Base-by-base conservation (phyloP, 2,888 invertebrate species). In the Mimas tiliae region DNA sequence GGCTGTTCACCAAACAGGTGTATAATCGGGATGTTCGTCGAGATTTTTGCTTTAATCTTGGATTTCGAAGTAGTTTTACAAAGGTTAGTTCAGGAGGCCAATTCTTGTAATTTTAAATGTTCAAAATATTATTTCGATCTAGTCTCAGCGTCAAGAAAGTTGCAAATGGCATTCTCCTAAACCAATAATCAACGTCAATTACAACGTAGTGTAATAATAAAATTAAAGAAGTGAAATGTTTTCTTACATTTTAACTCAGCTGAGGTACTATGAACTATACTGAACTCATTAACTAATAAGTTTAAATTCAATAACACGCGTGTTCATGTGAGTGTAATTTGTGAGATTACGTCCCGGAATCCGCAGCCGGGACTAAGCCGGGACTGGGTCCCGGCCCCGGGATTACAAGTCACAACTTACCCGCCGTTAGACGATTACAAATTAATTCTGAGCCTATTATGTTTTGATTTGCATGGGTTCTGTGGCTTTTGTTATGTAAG, bases 251-350 rank as follows among this genome's bases (percentile, higher is more conserved):
- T 27, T 27, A 27, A 3, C 27, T 27, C 27, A 27, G 27, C 4
- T 3, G 4, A 27, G 27, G 27, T 3, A 27, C 4, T 3, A 3
- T 27, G 4, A 3, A 1, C 27, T 27, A 27, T 27, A 27, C 2
- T 27, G 27, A 27, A 4, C 27, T 3, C 27, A 27, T 27, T 27
- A 27, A 3, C n/a, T 53, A 53, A 62, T 45, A 75, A 77, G 74
- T 78, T 78, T 78, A 77, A 79, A 83, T 81, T 80, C 73, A 77
- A 78, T 80, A 82, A 79, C 79, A 74, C 73, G 71, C 72, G 70
- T 69, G 74, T 74, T 73, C 75, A 74, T 75, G 74, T 73, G 78
- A 70, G 74, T 77, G 80, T 81, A 77, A 80, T 81, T 79, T 75
- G 77, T 75, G 75, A 78, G 80, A 83, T 80, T 79, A 81, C 70